Percentiles rank a stretch among this genome's conserved stretches.
phyloP scores from a whole-genome alignment of 2,797 vertebrate genomes.

The Peromyscus nudipes region DNA sequence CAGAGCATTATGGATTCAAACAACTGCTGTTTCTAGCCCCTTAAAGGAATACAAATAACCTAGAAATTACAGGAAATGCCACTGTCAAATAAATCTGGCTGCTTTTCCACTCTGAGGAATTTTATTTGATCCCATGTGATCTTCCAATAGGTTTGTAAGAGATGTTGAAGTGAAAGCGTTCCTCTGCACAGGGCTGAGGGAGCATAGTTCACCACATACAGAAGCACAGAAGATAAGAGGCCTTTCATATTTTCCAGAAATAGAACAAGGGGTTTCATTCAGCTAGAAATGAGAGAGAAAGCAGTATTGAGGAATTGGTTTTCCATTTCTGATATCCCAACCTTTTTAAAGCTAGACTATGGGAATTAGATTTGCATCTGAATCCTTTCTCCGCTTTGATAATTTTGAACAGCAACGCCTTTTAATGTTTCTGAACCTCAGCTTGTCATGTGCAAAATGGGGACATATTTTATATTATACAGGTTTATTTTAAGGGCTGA shows the following conservation, averaged over 20 bases:
- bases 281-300: background rate
- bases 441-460: background rate
- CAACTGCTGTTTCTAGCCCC: background rate
- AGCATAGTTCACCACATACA: background rate
- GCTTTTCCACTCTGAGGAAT: background rate
- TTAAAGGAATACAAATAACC: background rate
- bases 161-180: background rate
- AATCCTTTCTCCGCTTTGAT: background rate
- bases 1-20: background rate
- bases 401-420: background rate
- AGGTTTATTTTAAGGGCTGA: slow-evolving; percentile 14
- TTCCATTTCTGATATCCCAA: background rate
- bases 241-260: background rate
- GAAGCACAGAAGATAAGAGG: background rate
- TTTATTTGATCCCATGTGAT: background rate
- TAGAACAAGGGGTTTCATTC: background rate
- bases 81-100: background rate
- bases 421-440: slow-evolving; percentile 5
- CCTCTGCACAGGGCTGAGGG: background rate
- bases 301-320: background rate
- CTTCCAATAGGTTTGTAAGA: background rate
- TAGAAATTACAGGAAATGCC: background rate
- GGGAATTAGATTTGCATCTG: background rate
- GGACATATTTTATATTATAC: background rate
- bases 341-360: background rate